These are phyloP conservation scores for Gracilinanus agilis DNA, from an alignment of 2,113 vertebrate species.

Conservation along the genomic window DNA sequence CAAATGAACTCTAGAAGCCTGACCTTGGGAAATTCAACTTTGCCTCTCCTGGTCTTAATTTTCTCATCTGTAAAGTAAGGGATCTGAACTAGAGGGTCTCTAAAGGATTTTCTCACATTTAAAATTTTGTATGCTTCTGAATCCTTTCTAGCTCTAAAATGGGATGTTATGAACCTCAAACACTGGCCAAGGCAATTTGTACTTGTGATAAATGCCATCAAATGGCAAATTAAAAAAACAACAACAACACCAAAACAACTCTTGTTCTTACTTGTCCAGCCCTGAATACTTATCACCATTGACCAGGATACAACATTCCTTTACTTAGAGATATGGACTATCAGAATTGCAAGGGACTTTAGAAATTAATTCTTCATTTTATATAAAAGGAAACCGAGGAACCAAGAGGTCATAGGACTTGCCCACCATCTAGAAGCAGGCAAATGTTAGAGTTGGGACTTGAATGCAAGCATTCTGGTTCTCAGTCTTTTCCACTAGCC, in stretches of 20 bases:
- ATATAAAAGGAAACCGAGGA: neutral
- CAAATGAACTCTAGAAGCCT: neutral
- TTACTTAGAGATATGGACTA: neutral
- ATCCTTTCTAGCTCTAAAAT: neutral
- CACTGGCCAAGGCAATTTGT: neutral
- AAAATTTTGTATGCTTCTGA: neutral
- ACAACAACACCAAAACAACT: neutral
- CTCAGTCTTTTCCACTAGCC: neutral
- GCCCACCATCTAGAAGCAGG: neutral
- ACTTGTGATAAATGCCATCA: neutral
- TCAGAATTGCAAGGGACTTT: neutral
- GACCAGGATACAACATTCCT: neutral
- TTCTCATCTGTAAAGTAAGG: neutral
- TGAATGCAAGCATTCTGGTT: neutral
- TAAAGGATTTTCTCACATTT: neutral
- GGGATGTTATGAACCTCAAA: neutral
- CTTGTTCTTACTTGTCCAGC: neutral
- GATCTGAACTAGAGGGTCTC: neutral
- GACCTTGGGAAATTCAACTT: conserved; percentile 12
- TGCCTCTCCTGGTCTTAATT: neutral
- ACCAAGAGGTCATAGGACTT: neutral
- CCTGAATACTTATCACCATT: neutral
- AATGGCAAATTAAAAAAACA: neutral
- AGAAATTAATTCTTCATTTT: neutral
- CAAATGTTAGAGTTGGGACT: neutral